phyloP scores from a whole-genome alignment of 1,140 invertebrate species.

The Dendrolimus kikuchii region DNA sequence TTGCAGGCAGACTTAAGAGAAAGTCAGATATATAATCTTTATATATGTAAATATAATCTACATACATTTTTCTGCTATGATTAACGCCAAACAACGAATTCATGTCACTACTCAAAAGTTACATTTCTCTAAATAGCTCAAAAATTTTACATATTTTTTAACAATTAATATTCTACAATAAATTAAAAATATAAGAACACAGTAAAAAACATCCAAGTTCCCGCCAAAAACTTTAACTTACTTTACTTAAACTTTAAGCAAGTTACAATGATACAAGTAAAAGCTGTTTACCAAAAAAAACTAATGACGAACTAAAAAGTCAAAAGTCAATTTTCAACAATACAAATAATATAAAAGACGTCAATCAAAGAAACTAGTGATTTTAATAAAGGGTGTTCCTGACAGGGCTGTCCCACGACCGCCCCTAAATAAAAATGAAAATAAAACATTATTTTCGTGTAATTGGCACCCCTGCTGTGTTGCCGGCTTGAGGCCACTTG shows the following conservation, averaged over 20 bases:
- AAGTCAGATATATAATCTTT: no score
- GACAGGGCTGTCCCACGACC: constrained; percentile 64
- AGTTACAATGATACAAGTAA: not conserved
- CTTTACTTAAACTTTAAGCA: not conserved
- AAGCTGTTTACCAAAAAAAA: not conserved
- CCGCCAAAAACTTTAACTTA: no score
- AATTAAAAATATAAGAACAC: no score
- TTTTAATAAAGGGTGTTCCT: constrained; percentile 63
- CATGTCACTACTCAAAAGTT: no score
- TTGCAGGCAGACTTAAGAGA: no score
- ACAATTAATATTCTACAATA: no score
- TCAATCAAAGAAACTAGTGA: constrained; percentile 58
- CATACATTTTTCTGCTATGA: no score
- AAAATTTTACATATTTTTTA: no score
- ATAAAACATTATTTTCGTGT: constrained; percentile 61
- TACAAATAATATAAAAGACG: constrained; percentile 49
- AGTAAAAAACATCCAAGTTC: no score
- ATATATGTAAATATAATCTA: no score
- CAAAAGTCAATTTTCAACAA: constrained; percentile 58
- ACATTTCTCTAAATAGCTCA: no score
- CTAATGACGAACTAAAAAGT: constrained; percentile 19
- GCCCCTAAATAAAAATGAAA: constrained; percentile 66
- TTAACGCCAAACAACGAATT: no score
- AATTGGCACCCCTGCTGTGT: constrained; percentile 60
- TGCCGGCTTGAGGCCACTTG: constrained; percentile 43